These are phyloP conservation scores for Apis dorsata DNA, from an alignment of 1,140 invertebrate species.

Conservation along the genomic window DNA sequence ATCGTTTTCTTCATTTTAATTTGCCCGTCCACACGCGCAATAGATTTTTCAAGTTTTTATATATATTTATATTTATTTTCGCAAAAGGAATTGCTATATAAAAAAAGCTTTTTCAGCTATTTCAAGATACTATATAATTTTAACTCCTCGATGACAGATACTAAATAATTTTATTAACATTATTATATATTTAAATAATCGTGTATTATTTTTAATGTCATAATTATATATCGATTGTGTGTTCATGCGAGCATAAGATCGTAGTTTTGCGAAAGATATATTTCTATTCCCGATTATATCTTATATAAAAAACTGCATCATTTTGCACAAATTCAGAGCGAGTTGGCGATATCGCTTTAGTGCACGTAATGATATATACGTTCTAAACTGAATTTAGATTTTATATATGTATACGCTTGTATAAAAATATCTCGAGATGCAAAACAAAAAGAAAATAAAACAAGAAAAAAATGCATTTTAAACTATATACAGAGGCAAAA, in stretches of 20 bases:
- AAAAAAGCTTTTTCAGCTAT: not conserved
- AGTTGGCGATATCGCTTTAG: slow-evolving; percentile 52
- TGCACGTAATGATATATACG: slow-evolving; percentile 46
- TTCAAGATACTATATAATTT: not conserved
- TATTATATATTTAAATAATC: slow-evolving; percentile 1
- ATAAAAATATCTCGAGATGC: slow-evolving; percentile 34
- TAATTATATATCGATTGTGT: slow-evolving; percentile 17
- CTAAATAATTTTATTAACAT: slow-evolving; percentile 5
- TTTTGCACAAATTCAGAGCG: slow-evolving; percentile 31
- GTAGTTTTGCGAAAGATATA: slow-evolving; percentile 19
- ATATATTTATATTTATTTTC: not conserved
- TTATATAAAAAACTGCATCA: slow-evolving; percentile 27
- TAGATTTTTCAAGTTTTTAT: not conserved
- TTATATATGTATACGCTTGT: slow-evolving; percentile 59
- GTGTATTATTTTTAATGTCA: slow-evolving; percentile 18
- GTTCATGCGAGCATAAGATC: not conserved
- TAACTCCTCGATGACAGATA: not conserved
- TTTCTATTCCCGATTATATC: slow-evolving; percentile 16
- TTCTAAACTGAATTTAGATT: slow-evolving; percentile 57
- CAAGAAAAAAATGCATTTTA: slow-evolving; percentile 40
- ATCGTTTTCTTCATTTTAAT: slow-evolving; percentile 11
- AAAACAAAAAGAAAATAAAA: slow-evolving; percentile 22
- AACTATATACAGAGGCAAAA: slow-evolving; percentile 38
- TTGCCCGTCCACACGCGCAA: too few relatives aligned
- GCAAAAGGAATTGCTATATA: slow-evolving; percentile 16